phyloP scores from a whole-genome alignment of 2,113 vertebrate genomes.

The Apodemus speciosus region DNA sequence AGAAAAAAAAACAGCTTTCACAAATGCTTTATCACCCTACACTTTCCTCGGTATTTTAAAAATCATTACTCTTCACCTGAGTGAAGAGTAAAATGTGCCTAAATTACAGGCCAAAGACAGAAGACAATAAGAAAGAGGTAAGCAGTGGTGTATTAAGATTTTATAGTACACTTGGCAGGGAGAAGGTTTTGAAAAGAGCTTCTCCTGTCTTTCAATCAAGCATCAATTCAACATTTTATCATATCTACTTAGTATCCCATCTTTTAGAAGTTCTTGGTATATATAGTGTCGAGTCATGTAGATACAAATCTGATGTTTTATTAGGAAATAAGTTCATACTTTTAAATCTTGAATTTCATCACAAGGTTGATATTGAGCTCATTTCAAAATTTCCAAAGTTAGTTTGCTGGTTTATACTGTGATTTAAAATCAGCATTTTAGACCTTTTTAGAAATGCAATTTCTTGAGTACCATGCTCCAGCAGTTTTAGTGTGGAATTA shows the following conservation, averaged over 20 bases:
- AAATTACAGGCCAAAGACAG: background rate
- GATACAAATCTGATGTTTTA: background rate
- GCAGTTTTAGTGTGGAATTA: conserved; percentile 69
- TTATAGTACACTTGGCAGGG: background rate
- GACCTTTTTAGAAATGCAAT: conserved; percentile 63
- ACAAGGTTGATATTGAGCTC: conserved; percentile 32
- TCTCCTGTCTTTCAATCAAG: background rate
- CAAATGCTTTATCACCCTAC: background rate
- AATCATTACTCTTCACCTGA: background rate
- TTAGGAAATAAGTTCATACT: background rate
- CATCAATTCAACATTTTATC: conserved; percentile 10
- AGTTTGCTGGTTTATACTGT: conserved; percentile 28
- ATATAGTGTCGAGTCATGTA: background rate
- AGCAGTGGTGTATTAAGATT: background rate
- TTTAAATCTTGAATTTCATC: conserved; percentile 32
- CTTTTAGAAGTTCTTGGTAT: background rate
- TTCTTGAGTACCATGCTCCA: conserved; percentile 59
- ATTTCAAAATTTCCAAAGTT: conserved; percentile 57
- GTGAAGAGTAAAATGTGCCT: background rate
- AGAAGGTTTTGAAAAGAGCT: background rate
- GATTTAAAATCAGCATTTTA: conserved; percentile 63
- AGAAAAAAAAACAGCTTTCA: background rate
- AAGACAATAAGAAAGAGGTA: background rate
- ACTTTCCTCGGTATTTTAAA: background rate
- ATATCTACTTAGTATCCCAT: background rate